phyloP scores from a whole-genome alignment of 2,797 vertebrate species.

The Atherinosoma microstoma region DNA sequence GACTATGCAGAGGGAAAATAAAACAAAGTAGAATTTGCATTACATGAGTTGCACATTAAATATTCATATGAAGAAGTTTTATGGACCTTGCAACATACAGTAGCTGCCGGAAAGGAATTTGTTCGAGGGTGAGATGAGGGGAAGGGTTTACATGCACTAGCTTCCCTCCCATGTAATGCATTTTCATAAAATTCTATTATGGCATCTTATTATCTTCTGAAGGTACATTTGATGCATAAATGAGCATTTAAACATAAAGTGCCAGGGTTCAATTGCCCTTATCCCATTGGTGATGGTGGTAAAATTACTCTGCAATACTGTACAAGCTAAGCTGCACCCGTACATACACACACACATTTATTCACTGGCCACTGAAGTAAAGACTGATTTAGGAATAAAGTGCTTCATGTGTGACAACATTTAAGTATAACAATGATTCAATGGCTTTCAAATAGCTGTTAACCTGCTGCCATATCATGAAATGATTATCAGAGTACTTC shows the following conservation, averaged over 20 bases:
- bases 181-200: constrained; percentile 77
- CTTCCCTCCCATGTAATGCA: constrained; percentile 62
- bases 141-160: constrained; percentile 41
- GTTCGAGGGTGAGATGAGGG: constrained; percentile 52
- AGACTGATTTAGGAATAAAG: constrained; percentile 65
- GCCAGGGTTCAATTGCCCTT: constrained; percentile 74
- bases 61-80: constrained; percentile 73
- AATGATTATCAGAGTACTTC: constrained; percentile 48
- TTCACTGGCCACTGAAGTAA: constrained; percentile 54
- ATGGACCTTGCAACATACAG: constrained; percentile 55
- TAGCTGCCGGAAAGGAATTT: constrained; percentile 57
- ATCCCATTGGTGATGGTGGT: constrained; percentile 61
- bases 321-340: constrained; percentile 21
- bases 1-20: constrained; percentile 65
- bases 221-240: constrained; percentile 76
- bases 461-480: constrained; percentile 70
- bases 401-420: constrained; percentile 65
- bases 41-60: constrained; percentile 75
- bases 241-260: constrained; percentile 75
- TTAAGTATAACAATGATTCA: constrained; percentile 68
- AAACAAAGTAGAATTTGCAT: constrained; percentile 76
- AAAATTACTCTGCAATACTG: constrained; percentile 51
- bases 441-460: constrained; percentile 70
- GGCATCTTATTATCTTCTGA: constrained; percentile 70
- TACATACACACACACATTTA: constrained; percentile 19